Evolutionary conservation across 1,140 invertebrate genomes (phyloP), one percentile per base, ranked within the genome.

Genomic region (Drosophila bipectinata): DNA sequence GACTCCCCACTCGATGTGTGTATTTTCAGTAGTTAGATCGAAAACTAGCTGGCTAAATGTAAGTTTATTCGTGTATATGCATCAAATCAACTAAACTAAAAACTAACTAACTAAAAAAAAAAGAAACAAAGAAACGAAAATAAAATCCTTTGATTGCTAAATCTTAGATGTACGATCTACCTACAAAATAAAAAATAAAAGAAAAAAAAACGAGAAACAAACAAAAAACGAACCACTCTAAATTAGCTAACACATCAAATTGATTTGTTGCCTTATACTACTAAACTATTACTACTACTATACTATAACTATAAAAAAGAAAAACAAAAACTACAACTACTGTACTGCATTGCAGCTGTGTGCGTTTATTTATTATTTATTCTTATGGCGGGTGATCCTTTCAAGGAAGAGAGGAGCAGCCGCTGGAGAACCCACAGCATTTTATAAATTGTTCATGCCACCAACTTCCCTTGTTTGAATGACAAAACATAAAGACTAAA

Each of bases 401-500:
- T 28, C 5, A 7, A 28, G 26, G 26, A 28, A 28, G 26, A 4
- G n/a, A 21, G 18, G 41, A 10, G 7, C 21, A 47, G 6, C 10
- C 51, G 15, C 12, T 14, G 39, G 58, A 56, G 59, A 30, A 45
- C 39, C 44, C 49, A 48, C 66, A 56, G 66, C 66, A 41, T 69
- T 68, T 56, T 69, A 69, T 62, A 62, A 53, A 67, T 69, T 69
- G 59, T 73, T 63, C 57, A 73, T 72, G 57, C 59, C 51, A 48
- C 69, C 69, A 75, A 87, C 74, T 87, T 85, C 78, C 78, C 74
- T 87, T 87, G 75, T 51, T 81, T 85, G 66, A 67, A 87, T 76
- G 83, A 85, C 59, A 85, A 80, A 85, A 85, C 82, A 82, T 87
- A 87, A 85, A 85, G 82, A 85, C 82, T 85, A 78, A 87, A 74